Conservation (phyloP, 1,140 invertebrate species). For the Andricus grossulariae region DNA sequence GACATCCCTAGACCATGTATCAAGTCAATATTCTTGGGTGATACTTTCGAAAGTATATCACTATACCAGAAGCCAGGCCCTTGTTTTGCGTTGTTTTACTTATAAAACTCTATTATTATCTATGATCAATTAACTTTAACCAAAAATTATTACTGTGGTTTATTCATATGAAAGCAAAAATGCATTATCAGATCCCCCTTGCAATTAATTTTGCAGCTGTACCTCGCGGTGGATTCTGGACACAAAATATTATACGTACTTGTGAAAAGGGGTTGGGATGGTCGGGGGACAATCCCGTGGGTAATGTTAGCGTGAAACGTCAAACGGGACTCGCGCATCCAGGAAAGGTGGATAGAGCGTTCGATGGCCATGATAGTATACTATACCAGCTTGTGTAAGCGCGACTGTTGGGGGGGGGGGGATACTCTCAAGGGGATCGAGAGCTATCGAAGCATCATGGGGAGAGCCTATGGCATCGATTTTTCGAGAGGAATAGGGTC, state of each 20-base stretch:
- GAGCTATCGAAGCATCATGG: conserved; percentile 57
- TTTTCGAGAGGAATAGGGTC: conserved; percentile 53
- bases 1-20: no score
- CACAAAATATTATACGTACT: conserved; percentile 52
- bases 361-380: no score
- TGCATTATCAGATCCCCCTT: no score
- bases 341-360: conserved; percentile 48
- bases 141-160: neutral
- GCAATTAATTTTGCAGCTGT: conserved; percentile 64
- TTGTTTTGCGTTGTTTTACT: neutral
- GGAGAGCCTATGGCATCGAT: conserved; percentile 50
- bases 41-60: no score
- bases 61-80: neutral
- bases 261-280: neutral
- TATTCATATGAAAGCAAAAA: neutral
- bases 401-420: neutral
- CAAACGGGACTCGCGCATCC: conserved; percentile 58
- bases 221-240: conserved; percentile 62
- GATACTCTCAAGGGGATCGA: conserved; percentile 52
- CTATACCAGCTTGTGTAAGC: conserved; percentile 4
- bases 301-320: conserved; percentile 66
- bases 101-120: no score
- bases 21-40: no score
- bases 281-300: conserved; percentile 59
- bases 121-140: neutral